Conservation (phyloP, 2,113 vertebrate species). For the Tychaedon coryphoeus region DNA sequence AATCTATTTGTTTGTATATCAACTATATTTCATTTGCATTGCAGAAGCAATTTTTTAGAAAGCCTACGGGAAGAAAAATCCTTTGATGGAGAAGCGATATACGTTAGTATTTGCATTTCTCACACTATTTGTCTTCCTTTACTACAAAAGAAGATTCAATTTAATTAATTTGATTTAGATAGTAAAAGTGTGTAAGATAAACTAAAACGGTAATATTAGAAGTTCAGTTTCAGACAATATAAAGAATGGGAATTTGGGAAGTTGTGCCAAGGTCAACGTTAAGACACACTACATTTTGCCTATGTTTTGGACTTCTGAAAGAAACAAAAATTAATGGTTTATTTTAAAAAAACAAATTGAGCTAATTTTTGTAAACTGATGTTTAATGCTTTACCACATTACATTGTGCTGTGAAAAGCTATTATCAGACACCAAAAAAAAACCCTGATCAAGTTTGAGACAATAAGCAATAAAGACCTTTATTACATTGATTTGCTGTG, state of each 20-base stretch:
- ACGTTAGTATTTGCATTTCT: constrained; percentile 13
- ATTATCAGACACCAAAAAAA: background rate
- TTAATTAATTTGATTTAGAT: background rate
- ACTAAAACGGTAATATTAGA: background rate
- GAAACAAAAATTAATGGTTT: background rate
- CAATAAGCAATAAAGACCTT: background rate
- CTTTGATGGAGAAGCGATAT: background rate
- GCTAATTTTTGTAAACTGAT: background rate
- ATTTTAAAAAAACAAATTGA: background rate
- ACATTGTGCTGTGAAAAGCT: background rate
- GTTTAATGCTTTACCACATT: background rate
- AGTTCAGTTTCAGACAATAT: background rate
- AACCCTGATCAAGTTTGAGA: background rate
- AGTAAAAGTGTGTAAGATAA: too few relatives aligned
- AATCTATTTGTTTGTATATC: background rate
- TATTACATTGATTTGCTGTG: background rate
- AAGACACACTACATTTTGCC: background rate
- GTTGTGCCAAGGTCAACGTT: background rate
- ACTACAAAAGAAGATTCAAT: constrained; percentile 12
- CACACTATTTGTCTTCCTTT: background rate
- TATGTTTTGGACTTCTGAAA: background rate
- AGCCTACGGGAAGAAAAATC: background rate
- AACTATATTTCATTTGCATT: constrained; percentile 33
- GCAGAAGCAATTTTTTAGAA: background rate
- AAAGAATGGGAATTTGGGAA: background rate